phyloP scores from a whole-genome alignment of 1,140 invertebrate species.

The Drosophila grimshawi region DNA sequence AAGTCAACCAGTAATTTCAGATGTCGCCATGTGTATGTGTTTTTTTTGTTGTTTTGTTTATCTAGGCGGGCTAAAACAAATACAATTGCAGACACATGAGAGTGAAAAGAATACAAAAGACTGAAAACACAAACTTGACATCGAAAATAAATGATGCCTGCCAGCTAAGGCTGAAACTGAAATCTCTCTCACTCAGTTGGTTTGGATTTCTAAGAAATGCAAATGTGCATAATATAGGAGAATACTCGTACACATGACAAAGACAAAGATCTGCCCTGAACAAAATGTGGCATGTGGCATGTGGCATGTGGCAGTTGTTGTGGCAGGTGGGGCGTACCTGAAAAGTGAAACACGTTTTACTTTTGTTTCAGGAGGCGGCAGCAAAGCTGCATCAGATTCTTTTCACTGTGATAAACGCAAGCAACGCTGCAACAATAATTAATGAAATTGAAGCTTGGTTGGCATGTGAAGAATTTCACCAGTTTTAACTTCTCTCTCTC shows the following conservation, averaged over 20 bases:
- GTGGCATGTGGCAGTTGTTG: constrained; percentile 12
- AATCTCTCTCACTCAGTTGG: constrained; percentile 20
- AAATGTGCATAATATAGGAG: constrained; percentile 52
- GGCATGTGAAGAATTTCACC: constrained; percentile 36
- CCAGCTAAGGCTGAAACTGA: constrained; percentile 42
- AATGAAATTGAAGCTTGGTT: constrained; percentile 33
- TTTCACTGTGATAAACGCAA: constrained; percentile 28
- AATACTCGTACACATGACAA: constrained; percentile 31
- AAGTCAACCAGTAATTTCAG: constrained; percentile 43
- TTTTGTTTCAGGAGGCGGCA: constrained; percentile 27
- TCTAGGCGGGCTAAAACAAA: constrained; percentile 18
- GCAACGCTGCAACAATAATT: constrained; percentile 25
- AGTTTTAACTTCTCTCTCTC: background rate
- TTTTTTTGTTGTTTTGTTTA: constrained; percentile 17
- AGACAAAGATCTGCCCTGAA: constrained; percentile 57
- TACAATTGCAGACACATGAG: constrained; percentile 33
- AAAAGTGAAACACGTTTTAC: constrained; percentile 70
- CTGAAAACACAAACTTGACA: constrained; percentile 72
- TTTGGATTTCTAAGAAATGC: constrained; percentile 60
- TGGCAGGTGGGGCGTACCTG: constrained; percentile 22
- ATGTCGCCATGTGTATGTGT: constrained; percentile 30
- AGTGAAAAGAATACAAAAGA: constrained; percentile 77
- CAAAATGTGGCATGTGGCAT: constrained; percentile 2
- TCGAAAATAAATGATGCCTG: constrained; percentile 79
- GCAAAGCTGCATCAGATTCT: constrained; percentile 35